Evolutionary conservation across 2,113 vertebrate species (phyloP), one percentile per base, ranked within the genome.

Genomic region (Malurus elegans): DNA sequence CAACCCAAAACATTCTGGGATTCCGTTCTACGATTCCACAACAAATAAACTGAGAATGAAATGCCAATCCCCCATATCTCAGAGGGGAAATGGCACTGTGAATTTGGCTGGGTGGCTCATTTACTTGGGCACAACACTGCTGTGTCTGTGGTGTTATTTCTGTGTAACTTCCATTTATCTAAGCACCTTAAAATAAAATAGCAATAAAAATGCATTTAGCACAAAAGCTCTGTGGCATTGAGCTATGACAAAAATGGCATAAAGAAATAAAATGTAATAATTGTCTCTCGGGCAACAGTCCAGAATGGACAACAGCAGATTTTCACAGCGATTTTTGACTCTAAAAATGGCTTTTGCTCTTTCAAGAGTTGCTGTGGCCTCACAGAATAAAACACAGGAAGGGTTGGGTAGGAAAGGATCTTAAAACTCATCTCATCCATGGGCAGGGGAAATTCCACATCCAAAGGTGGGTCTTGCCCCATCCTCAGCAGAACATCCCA

Each of bases 401-500:
- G 42, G 34, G 4, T 2, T 82, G 61, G 29, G 70, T 26, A 31
- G 62, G 34, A 34, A 62, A 42, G 26, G 48, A 32, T 25, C 40
- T 69, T 19, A 42, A 61, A 82, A 8, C 25, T 48, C 47, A 47
- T 31, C 24, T 47, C 8, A n/a, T 18, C 44, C 42, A 48, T 0
- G 20, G 67, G 58, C 58, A 60, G 69, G 28, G 53, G 29, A 31
- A 75, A 20, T 8, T 18, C 24, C 54, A 18, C 54, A 42, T 19
- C 34, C 44, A 34, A 32, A 66, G 0, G 0, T 72, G 38, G 38
- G 38, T 67, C 61, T 66, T 64, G 61, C 48, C 57, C 62, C 66
- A 32, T 16, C 69, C 73, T 20, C 79, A 88, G 44, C 21, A 88
- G 69, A 95, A 75, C 82, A 90, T 21, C 65, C 78, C 61, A 87